Conservation (phyloP, 1,140 invertebrate species). For the Lycorma delicatula region DNA sequence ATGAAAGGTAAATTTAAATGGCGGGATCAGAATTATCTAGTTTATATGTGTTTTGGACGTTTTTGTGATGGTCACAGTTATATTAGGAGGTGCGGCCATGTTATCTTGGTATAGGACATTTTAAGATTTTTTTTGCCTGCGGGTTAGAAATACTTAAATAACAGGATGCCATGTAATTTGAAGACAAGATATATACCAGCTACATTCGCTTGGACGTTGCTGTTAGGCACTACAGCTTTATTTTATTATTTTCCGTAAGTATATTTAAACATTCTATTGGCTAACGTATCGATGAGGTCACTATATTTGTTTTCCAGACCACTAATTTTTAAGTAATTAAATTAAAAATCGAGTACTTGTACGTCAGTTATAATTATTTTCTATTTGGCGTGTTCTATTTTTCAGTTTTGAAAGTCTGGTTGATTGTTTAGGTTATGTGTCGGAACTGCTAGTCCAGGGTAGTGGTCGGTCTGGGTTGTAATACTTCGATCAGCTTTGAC, state of each 20-base stretch:
- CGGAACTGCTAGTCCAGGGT: too few relatives aligned
- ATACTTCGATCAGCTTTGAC: too few relatives aligned
- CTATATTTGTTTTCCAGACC: too few relatives aligned
- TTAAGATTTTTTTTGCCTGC: conserved; percentile 10
- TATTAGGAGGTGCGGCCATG: conserved; percentile 26
- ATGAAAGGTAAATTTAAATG: too few relatives aligned
- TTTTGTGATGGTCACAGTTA: neutral
- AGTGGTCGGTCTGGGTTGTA: too few relatives aligned
- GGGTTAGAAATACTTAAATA: conserved; percentile 16
- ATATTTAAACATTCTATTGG: conserved; percentile 6
- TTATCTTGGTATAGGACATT: conserved; percentile 20
- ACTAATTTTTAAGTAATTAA: too few relatives aligned
- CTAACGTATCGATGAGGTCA: too few relatives aligned
- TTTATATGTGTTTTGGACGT: conserved; percentile 1
- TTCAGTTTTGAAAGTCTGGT: too few relatives aligned
- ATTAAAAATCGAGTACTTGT: too few relatives aligned
- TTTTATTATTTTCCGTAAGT: conserved; percentile 98
- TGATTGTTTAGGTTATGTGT: too few relatives aligned
- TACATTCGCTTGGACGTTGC: conserved; percentile 89
- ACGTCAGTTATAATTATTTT: too few relatives aligned
- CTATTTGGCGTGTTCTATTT: neutral
- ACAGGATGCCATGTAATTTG: conserved; percentile 84
- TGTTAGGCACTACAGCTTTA: conserved; percentile 79
- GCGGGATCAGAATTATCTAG: too few relatives aligned
- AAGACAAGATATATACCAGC: conserved; percentile 91